Conservation (phyloP, 2,113 vertebrate genomes). For the Myiopsitta monachus region DNA sequence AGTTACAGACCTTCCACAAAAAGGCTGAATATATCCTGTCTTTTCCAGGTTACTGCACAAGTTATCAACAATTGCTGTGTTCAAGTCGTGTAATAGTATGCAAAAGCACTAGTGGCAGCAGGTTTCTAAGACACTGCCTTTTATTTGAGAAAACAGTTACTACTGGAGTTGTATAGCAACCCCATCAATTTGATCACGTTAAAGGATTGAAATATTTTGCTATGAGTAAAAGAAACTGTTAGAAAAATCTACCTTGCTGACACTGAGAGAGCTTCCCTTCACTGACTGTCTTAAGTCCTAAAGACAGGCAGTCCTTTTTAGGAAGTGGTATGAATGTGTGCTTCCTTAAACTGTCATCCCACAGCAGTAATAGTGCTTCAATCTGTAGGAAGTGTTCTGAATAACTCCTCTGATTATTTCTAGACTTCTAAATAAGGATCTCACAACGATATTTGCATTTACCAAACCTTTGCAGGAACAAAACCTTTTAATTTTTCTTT, state of each 20-base stretch:
- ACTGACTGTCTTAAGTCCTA: background rate
- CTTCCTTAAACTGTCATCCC: background rate
- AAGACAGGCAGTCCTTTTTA: background rate
- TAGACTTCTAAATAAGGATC: background rate
- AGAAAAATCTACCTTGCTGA: constrained; percentile 42
- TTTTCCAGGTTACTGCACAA: background rate
- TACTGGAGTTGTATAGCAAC: background rate
- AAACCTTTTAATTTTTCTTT: background rate
- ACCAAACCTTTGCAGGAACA: background rate
- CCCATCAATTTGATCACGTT: background rate
- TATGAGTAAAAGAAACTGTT: constrained; percentile 11
- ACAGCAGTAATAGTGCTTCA: background rate
- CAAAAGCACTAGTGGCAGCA: background rate
- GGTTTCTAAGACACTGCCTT: background rate
- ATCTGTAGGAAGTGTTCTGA: background rate
- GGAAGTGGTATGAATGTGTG: background rate
- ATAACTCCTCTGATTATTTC: background rate
- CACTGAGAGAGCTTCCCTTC: constrained; percentile 2
- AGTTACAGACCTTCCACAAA: background rate
- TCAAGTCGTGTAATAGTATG: background rate
- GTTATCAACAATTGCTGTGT: background rate
- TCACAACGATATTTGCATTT: background rate
- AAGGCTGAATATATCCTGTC: background rate
- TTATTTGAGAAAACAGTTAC: background rate
- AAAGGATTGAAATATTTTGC: constrained; percentile 38